Percentiles rank a stretch among this genome's conserved stretches.
These are phyloP conservation scores for Syngnathus floridae DNA, from an alignment of 2,113 vertebrate genomes.

Conservation along the genomic window DNA sequence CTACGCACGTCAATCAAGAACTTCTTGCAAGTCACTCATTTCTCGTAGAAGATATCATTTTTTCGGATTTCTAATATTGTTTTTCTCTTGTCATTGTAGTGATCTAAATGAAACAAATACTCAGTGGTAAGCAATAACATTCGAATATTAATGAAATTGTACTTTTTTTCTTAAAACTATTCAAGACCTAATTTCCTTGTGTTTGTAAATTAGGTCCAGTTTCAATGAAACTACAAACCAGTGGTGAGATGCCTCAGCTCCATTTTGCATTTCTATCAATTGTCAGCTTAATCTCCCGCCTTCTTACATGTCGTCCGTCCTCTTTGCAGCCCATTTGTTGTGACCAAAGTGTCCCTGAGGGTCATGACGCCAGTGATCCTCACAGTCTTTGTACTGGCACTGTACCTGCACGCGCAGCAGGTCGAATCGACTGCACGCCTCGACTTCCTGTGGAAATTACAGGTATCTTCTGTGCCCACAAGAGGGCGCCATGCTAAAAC, in stretches of 20 bases:
- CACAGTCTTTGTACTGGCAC: constrained; percentile 87
- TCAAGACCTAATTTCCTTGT: constrained; percentile 1
- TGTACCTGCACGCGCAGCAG: constrained; percentile 95
- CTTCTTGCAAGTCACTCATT: neutral
- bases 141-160: neutral
- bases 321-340: constrained; percentile 56
- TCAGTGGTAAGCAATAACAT: constrained; percentile 58
- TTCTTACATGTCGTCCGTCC: neutral
- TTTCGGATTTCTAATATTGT: neutral
- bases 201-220: constrained; percentile 52
- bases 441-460: constrained; percentile 97
- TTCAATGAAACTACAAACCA: constrained; percentile 76
- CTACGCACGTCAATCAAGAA: neutral
- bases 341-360: constrained; percentile 85
- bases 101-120: constrained; percentile 66
- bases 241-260: constrained; percentile 74
- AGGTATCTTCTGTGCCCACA: constrained; percentile 71
- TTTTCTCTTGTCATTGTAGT: constrained; percentile 39
- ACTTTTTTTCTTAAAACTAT: neutral
- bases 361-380: constrained; percentile 90
- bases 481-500: constrained; percentile 16
- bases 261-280: neutral
- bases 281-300: neutral
- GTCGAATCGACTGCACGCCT: constrained; percentile 93
- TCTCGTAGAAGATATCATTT: neutral